These are phyloP conservation scores for Halictus rubicundus DNA, from an alignment of 1,140 invertebrate genomes.

Conservation along the genomic window DNA sequence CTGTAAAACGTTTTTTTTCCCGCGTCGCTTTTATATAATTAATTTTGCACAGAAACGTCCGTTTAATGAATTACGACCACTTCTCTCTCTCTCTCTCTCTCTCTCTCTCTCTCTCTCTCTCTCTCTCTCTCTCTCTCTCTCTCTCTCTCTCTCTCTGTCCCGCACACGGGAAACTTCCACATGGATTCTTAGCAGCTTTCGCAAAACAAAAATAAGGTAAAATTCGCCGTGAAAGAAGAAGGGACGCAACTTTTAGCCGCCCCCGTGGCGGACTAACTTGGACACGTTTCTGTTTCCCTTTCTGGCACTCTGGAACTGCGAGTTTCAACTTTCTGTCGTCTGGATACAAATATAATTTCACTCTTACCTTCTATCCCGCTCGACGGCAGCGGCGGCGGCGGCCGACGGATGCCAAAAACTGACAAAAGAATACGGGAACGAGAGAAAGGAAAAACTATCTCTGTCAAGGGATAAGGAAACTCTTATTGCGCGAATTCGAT, in stretches of 20 bases:
- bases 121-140: not conserved
- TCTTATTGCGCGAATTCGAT: not conserved
- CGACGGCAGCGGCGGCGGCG: not conserved
- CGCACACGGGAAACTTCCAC: not conserved
- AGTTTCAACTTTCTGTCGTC: constrained; percentile 1
- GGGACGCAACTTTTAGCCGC: not conserved
- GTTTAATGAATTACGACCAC: constrained; percentile 17
- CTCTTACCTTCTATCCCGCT: not conserved
- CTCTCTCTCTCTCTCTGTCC: not conserved
- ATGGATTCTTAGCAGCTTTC: not conserved
- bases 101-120: not conserved
- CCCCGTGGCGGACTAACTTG: not conserved
- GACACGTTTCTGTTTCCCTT: not conserved
- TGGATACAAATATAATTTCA: constrained; percentile 14
- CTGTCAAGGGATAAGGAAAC: not conserved
- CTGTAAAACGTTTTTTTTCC: too few species aligned
- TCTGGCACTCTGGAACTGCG: not conserved
- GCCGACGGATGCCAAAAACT: not conserved
- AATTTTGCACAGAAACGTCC: too few species aligned
- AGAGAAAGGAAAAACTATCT: not conserved
- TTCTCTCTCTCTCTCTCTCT: not conserved
- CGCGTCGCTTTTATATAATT: too few species aligned
- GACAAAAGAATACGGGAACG: constrained; percentile 6
- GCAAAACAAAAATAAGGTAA: not conserved
- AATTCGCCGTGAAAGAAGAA: not conserved